Evolutionary conservation across 2,888 invertebrate species (phyloP).

Genomic region (Spisula subtruncata): DNA sequence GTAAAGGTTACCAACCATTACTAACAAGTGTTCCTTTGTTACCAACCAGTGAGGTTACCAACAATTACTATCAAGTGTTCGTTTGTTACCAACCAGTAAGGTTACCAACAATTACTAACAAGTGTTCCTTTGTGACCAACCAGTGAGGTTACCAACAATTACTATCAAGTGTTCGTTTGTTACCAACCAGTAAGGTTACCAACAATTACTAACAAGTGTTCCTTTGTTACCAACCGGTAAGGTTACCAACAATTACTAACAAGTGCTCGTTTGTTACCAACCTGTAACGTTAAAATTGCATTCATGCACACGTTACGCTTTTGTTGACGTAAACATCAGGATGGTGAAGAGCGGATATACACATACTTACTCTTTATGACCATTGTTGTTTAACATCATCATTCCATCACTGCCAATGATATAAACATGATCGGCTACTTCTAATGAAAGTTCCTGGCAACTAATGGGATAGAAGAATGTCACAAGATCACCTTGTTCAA

Average conservation of each 20-base stretch:
- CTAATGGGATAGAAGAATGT: background rate
- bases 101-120: background rate
- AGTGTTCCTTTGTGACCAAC: background rate
- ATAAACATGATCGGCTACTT: background rate
- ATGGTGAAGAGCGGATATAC: no score
- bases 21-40: background rate
- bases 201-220: background rate
- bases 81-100: background rate
- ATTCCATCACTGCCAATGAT: slow-evolving; percentile 25
- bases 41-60: no score
- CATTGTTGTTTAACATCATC: background rate
- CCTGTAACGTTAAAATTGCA: no score
- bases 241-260: background rate
- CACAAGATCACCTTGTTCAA: background rate
- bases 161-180: background rate
- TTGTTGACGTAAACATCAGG: no score
- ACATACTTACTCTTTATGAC: background rate
- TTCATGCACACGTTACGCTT: no score
- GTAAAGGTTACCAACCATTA: no score
- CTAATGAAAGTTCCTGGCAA: background rate
- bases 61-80: background rate
- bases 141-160: background rate
- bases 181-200: background rate
- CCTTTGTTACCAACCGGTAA: background rate
- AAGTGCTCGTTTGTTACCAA: background rate